Evolutionary conservation across 1,140 invertebrate genomes (phyloP), one percentile per base, ranked within the genome.

Genomic region (Macrosteles quadrilineatus): DNA sequence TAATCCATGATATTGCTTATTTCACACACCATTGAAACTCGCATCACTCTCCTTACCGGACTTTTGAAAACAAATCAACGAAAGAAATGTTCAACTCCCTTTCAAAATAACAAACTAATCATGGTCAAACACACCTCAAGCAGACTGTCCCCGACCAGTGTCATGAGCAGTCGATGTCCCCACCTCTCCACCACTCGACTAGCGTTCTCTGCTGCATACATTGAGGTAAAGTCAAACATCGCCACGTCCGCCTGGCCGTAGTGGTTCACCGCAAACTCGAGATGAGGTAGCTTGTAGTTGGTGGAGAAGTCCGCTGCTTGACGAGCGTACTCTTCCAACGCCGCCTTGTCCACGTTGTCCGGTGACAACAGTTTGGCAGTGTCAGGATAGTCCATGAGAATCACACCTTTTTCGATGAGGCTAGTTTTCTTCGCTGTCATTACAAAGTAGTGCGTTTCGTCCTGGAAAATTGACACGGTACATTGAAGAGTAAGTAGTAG

Each of bases 151-250:
- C 98, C 97, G 4, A 99, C 97, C 45, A 99, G 85, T 68, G 89
- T 91, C 83, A 94, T 91, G 0, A 99, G 81, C 1, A 99, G 81
- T 57, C 88, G 87, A 72, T 94, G 89, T 0, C 92, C 92, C 71
- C 89, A 82, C 64, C 90, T 84, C 78, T 97, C 90, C 0, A 94
- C 76, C 17, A 96, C 87, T 67, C 92, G 84, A 74, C 90, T 93
- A 25, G 96, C 93, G 84, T 98, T 97, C 81, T 98, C 95, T 0
- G 98, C 95, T 2, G 95, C 94, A 82, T 96, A 99, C 93, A 99
- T 97, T 0, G 96, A 97, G 0, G 98, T 99, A 79, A 99, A 99
- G 81, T 99, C 98, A 82, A 99, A 99, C 88, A 99, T 96, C n/a
- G 97, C 96, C 0, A 99, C 94, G 82, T 99, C 98, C 1, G 96